phyloP scores from a whole-genome alignment of 53 echinoderm and acorn worm genomes.

The Antedon mediterranea region DNA sequence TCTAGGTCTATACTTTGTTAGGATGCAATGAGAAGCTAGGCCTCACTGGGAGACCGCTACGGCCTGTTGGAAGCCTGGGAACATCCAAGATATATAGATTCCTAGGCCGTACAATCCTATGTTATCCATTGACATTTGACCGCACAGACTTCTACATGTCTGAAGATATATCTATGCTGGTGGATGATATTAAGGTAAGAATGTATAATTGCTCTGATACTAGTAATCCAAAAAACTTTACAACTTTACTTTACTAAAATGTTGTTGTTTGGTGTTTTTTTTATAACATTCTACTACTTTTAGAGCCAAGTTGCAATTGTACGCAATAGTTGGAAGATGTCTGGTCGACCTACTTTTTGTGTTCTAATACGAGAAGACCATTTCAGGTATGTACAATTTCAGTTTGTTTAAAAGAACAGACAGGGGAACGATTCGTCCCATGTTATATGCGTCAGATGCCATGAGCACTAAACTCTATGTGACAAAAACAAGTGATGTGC shows the following conservation, averaged over 20 bases:
- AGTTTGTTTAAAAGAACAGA: no score
- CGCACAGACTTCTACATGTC: constrained; percentile 95
- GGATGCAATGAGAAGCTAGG: constrained; percentile 76
- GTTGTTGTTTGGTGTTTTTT: no score
- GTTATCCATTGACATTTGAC: constrained; percentile 92
- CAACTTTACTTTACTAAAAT: no score
- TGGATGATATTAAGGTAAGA: constrained; percentile 88
- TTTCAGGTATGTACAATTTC: constrained; percentile 30
- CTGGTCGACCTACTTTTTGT: constrained; percentile 85
- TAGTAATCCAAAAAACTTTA: no score
- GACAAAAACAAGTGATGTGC: no score
- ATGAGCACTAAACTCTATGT: no score
- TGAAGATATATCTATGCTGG: constrained; percentile 62
- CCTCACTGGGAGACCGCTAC: constrained; percentile 61
- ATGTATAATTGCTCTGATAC: no score
- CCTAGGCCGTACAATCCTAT: constrained; percentile 75
- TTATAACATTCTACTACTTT: constrained; percentile 2
- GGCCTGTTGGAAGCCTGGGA: constrained; percentile 84
- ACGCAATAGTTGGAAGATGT: constrained; percentile 71
- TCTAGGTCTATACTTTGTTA: constrained; percentile 50
- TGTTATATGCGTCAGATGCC: no score
- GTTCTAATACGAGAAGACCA: constrained; percentile 75
- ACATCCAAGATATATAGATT: constrained; percentile 84
- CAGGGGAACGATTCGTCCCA: no score
- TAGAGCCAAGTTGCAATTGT: constrained; percentile 77